phyloP scores from a whole-genome alignment of 2,113 vertebrate genomes.

The Lagopus leucura region DNA sequence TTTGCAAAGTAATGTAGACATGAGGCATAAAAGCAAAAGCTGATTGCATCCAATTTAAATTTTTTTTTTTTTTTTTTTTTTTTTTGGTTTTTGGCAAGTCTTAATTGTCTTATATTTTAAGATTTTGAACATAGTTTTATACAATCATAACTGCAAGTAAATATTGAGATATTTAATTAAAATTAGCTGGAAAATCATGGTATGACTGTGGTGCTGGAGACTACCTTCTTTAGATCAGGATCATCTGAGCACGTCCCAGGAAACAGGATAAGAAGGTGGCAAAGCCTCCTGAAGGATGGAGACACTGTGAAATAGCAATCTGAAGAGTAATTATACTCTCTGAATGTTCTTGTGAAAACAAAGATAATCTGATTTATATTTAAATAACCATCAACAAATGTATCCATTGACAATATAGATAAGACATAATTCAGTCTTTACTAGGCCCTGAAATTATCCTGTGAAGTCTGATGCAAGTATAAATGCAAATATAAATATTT shows the following conservation, averaged over 20 bases:
- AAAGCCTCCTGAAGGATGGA: constrained; percentile 85
- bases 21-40: neutral
- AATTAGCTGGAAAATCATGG: neutral
- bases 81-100: neutral
- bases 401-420: neutral
- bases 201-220: neutral
- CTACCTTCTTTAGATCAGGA: neutral
- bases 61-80: no score
- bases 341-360: neutral
- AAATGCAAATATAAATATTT: neutral
- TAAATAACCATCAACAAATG: neutral
- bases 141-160: neutral
- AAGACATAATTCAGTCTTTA: neutral
- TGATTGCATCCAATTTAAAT: neutral
- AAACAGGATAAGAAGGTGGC: constrained; percentile 97
- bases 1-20: neutral
- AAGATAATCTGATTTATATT: neutral
- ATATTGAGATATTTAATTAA: neutral
- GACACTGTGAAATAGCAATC: no score
- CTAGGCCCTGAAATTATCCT: neutral
- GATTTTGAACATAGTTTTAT: neutral
- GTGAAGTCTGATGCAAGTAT: neutral
- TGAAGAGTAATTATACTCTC: neutral
- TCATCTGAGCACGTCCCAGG: constrained; percentile 66
- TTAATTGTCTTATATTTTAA: neutral